Base-by-base conservation (phyloP, 1,140 invertebrate species). In the Mycetomoellerius zeteki region DNA sequence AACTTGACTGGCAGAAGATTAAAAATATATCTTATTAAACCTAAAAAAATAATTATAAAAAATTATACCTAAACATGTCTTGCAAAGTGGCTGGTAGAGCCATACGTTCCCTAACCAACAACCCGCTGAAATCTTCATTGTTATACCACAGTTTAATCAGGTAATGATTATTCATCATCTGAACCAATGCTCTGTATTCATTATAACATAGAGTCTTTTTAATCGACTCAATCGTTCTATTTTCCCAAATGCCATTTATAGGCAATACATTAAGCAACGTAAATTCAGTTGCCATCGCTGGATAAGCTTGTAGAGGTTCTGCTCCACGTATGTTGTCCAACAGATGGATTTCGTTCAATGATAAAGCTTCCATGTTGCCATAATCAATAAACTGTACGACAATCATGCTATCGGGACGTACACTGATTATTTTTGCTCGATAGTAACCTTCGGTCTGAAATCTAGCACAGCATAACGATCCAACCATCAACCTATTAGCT, bases 321-420 rank as follows among this genome's bases (percentile, higher is more conserved):
- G 95, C 92, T 27, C 96, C 94, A 58, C 95, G 94, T 88, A 96
- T 95, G 21, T 91, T 94, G 69, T 96, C 95, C 64, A 97, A 90
- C 30, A 96, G 93, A 87, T 97, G 92, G 12, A 97, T 96, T 86
- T 96, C 96, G 37, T 94, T 93, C 47, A 95, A 86, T 3, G 95
- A 93, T 47, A 97, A 94, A n/a, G 95, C 91, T 86, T 96, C 96
- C 71, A 94, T 94, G 85, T 97, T 97, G 78, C 97, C 97, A 92
- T 97, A 97, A 93, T 98, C 97, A 6, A 98, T 95, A 77, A 97
- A 97, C 56, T 96, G 96, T 4, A 97, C 96, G 85, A 96, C 93
- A 21, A 97, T 95, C 64, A 95, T 92, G 21, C 95, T 95, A 71
- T 95, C 95, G 3, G 93, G 85, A 19, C 96, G 76, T 85, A 95